Evolutionary conservation across 2,888 invertebrate genomes (phyloP).

Genomic region (Mythimna pallens): DNA sequence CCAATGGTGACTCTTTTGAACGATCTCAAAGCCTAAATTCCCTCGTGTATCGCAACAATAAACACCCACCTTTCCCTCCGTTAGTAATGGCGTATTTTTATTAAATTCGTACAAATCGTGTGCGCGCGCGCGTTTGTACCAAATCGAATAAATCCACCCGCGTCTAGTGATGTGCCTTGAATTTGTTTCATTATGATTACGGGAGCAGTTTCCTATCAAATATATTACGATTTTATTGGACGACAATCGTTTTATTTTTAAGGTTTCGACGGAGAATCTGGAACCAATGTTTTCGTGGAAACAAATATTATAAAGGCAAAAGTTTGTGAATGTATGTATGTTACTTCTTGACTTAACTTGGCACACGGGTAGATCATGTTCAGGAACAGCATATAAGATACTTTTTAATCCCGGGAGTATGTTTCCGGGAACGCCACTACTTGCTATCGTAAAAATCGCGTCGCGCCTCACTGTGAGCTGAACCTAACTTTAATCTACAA

Average conservation of each 20-base stretch:
- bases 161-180: slow-evolving; percentile 53
- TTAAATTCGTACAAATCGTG: slow-evolving; percentile 61
- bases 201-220: slow-evolving; percentile 49
- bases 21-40: no score
- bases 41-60: slow-evolving; percentile 6
- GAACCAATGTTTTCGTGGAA: slow-evolving; percentile 1
- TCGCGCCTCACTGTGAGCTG: background rate
- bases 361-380: no score
- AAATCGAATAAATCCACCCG: slow-evolving; percentile 60
- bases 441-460: no score
- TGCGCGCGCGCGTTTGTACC: slow-evolving; percentile 50
- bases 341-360: no score
- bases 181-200: slow-evolving; percentile 55
- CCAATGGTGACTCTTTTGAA: no score
- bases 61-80: slow-evolving; percentile 12
- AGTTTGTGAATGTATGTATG: no score
- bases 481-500: slow-evolving; percentile 1
- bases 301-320: no score
- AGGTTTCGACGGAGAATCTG: slow-evolving; percentile 13
- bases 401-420: no score
- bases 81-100: slow-evolving; percentile 57
- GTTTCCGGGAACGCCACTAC: no score
- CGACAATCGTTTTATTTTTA: slow-evolving; percentile 43
- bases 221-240: slow-evolving; percentile 56
- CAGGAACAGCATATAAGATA: no score